Conservation (phyloP, 2,797 vertebrate species). For the Remorina albescens region DNA sequence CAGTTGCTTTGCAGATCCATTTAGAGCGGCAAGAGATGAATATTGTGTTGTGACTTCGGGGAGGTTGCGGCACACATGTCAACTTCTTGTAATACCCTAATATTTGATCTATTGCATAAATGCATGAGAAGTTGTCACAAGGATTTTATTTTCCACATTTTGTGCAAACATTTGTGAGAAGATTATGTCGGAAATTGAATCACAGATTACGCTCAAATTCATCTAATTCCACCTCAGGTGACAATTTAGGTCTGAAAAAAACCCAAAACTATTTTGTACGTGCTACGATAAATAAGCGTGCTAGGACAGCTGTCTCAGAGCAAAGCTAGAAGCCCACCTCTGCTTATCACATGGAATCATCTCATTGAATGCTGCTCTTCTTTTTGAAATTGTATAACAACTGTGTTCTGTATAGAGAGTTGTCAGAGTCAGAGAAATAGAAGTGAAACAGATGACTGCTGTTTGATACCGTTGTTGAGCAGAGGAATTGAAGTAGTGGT, state of each 20-base stretch:
- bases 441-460: constrained; percentile 8
- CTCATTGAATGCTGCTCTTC: constrained; percentile 45
- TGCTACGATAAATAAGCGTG: too few relatives aligned
- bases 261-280: constrained; percentile 61
- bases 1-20: constrained; percentile 79
- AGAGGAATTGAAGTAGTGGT: too few relatives aligned
- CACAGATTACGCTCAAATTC: constrained; percentile 71
- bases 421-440: constrained; percentile 30
- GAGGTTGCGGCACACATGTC: constrained; percentile 74
- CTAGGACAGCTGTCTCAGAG: constrained; percentile 67
- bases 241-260: constrained; percentile 70
- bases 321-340: constrained; percentile 66
- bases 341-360: constrained; percentile 55
- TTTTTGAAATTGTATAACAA: constrained; percentile 44
- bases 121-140: constrained; percentile 74
- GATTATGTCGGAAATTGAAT: constrained; percentile 77
- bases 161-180: constrained; percentile 65
- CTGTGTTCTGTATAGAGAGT: constrained; percentile 31
- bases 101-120: constrained; percentile 82
- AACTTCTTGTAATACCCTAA: constrained; percentile 77
- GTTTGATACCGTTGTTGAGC: too few relatives aligned
- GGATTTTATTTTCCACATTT: constrained; percentile 72
- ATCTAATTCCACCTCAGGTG: constrained; percentile 78
- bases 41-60: constrained; percentile 74
- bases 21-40: constrained; percentile 78